Percentiles rank a stretch among this genome's conserved stretches.
These are phyloP conservation scores for Tetraodon nigroviridis DNA, from an alignment of 2,113 vertebrate species.

Conservation along the genomic window DNA sequence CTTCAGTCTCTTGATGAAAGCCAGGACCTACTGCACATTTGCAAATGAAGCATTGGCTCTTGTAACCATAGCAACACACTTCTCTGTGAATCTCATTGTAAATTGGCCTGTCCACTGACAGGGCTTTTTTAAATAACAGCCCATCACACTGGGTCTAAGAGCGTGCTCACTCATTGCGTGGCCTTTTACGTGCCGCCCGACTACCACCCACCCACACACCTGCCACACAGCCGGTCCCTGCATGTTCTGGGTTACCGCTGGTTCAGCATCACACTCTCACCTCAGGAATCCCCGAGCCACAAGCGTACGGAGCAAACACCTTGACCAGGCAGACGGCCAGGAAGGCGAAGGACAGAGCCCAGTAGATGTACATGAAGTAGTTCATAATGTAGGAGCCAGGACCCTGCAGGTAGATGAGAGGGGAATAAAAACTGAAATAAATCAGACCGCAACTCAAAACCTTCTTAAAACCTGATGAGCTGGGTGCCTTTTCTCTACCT, in stretches of 20 bases:
- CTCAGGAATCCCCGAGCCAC: constrained; percentile 97
- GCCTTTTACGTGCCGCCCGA: too few relatives aligned
- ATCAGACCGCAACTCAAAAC: too few relatives aligned
- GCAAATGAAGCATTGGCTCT: background rate
- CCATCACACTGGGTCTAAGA: too few relatives aligned
- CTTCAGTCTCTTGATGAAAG: background rate
- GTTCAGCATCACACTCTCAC: constrained; percentile 62
- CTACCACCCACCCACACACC: too few relatives aligned
- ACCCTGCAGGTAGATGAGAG: constrained; percentile 70
- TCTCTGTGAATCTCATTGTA: background rate
- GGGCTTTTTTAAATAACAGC: background rate
- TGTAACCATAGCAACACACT: constrained; percentile 24
- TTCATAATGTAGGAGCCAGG: constrained; percentile 99
- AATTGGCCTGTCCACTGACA: constrained; percentile 15
- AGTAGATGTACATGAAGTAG: constrained; percentile 99
- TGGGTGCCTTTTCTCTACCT: constrained; percentile 73
- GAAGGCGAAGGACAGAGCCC: constrained; percentile 96
- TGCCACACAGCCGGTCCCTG: too few relatives aligned
- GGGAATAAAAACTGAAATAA: background rate
- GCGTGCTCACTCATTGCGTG: too few relatives aligned
- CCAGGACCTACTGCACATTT: background rate
- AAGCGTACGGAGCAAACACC: constrained; percentile 95
- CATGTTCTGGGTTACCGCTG: background rate
- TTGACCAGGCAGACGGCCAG: constrained; percentile 95
- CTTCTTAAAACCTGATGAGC: too few relatives aligned